Evolutionary conservation across 2,888 invertebrate genomes (phyloP).

Genomic region (Ariolimax columbianus): DNA sequence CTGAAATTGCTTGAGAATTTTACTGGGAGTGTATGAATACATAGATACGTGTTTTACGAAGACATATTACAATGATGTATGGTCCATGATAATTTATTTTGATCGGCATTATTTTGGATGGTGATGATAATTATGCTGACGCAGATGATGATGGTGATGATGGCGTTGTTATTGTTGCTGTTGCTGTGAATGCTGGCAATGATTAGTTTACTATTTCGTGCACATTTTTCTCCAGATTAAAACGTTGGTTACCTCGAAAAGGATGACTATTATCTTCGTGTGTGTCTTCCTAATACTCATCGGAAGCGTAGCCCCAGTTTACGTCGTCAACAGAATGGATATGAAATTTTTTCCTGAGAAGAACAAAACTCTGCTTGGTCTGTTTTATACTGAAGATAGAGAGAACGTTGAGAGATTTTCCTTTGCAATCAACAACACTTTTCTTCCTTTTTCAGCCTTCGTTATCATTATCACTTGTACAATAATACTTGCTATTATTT

Average conservation of each 20-base stretch:
- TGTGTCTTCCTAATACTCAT: neutral
- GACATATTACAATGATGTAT: too few species aligned
- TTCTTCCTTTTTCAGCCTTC: neutral
- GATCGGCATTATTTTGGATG: too few species aligned
- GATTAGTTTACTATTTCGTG: neutral
- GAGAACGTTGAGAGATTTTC: neutral
- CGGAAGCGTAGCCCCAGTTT: neutral
- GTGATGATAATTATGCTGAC: too few species aligned
- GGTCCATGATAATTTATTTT: too few species aligned
- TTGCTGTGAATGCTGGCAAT: too few species aligned
- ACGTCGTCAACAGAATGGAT: neutral
- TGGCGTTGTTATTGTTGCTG: too few species aligned
- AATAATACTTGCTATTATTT: neutral
- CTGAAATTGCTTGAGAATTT: too few species aligned
- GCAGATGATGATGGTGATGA: too few species aligned
- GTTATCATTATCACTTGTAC: neutral
- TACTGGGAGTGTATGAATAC: too few species aligned
- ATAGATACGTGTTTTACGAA: too few species aligned
- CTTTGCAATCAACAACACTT: neutral
- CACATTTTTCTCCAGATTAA: neutral
- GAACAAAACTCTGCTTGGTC: neutral
- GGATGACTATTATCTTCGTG: neutral
- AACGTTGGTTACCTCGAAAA: neutral
- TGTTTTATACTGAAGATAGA: neutral
- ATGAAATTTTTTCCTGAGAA: conserved; percentile 1